phyloP scores from a whole-genome alignment of 2,797 vertebrate species.

The Lepus oiostolus region DNA sequence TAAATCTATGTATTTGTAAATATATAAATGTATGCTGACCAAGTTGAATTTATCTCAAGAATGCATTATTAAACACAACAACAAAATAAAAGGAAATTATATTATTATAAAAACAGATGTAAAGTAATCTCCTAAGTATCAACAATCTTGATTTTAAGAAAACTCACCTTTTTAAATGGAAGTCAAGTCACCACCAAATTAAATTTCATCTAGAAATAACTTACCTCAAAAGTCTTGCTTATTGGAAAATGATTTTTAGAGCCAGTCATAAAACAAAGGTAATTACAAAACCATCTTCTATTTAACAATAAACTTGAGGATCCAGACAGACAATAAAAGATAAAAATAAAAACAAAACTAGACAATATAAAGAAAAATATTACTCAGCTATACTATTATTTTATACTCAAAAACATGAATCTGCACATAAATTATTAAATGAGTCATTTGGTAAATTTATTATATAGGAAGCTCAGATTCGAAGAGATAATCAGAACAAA shows the following conservation, averaged over 20 bases:
- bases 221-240: background rate
- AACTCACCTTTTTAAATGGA: background rate
- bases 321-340: background rate
- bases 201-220: background rate
- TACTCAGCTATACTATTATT: background rate
- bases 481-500: background rate
- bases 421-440: background rate
- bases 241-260: background rate
- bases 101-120: background rate
- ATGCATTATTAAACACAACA: background rate
- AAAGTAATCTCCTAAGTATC: background rate
- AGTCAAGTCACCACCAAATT: background rate
- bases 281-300: background rate
- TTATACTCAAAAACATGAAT: background rate
- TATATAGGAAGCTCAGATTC: background rate
- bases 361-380: background rate
- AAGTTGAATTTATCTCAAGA: background rate
- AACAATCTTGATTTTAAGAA: background rate
- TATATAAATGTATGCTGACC: background rate
- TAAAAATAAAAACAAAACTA: background rate
- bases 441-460: background rate
- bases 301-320: background rate
- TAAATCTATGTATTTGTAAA: background rate
- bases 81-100: background rate
- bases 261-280: background rate